Conservation (phyloP, 2,888 invertebrate species). For the Erannis defoliaria region DNA sequence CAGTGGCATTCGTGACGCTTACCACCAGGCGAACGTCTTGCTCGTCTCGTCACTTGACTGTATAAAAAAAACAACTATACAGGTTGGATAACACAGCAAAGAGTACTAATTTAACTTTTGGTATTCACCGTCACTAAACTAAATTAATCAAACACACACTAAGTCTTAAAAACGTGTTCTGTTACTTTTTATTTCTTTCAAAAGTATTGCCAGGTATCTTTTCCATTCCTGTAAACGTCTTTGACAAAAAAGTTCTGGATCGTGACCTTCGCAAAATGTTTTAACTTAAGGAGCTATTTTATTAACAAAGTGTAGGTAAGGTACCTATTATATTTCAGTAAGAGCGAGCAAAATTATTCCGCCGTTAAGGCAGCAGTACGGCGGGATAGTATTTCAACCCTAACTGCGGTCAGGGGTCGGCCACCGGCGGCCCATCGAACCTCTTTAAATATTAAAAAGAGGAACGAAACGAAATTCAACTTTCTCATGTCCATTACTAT, state of each 20-base stretch:
- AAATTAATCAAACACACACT: too few species aligned
- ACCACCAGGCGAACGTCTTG: too few species aligned
- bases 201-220: neutral
- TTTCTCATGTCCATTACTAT: conserved; percentile 51
- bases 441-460: conserved; percentile 74
- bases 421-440: conserved; percentile 63
- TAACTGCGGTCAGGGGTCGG: conserved; percentile 60
- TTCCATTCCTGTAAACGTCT: conserved; percentile 5
- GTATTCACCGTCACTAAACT: neutral
- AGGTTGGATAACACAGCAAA: neutral
- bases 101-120: neutral
- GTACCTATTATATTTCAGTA: conserved; percentile 31
- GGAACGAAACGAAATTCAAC: conserved; percentile 69
- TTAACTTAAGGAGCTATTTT: conserved; percentile 19
- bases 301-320: conserved; percentile 22
- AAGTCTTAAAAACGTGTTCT: neutral
- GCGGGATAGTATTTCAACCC: conserved; percentile 55
- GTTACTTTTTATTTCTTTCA: neutral
- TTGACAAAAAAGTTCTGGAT: conserved; percentile 9
- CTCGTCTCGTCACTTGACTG: too few species aligned
- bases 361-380: conserved; percentile 27
- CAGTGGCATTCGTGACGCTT: too few species aligned
- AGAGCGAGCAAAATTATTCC: conserved; percentile 30
- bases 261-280: conserved; percentile 13
- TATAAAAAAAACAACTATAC: too few species aligned